These are phyloP conservation scores for Pilophorus perplexus DNA, from an alignment of 2,888 invertebrate species.

Conservation along the genomic window DNA sequence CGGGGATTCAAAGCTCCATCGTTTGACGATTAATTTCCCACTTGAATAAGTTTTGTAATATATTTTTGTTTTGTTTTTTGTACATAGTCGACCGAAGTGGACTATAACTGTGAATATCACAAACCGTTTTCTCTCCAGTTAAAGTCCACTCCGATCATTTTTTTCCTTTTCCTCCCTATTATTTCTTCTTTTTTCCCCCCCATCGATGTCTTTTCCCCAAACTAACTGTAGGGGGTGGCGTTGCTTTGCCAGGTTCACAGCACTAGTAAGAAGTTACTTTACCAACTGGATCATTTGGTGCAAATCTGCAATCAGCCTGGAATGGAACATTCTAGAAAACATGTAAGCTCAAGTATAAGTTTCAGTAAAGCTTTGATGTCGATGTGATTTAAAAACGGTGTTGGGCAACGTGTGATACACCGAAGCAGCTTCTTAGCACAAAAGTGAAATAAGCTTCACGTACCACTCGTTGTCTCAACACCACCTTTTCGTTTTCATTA, in stretches of 20 bases:
- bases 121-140: slow-evolving; percentile 8
- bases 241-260: slow-evolving; percentile 72
- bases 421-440: too few relatives aligned
- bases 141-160: too few relatives aligned
- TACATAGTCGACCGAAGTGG: not conserved
- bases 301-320: slow-evolving; percentile 91
- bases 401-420: too few relatives aligned
- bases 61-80: not conserved
- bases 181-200: not conserved
- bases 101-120: not conserved
- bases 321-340: slow-evolving; percentile 70
- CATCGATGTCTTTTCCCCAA: slow-evolving; percentile 2
- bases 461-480: too few relatives aligned
- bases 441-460: too few relatives aligned
- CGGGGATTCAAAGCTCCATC: not conserved
- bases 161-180: not conserved
- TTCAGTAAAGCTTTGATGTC: too few relatives aligned
- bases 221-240: slow-evolving; percentile 46
- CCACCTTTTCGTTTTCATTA: too few relatives aligned
- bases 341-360: slow-evolving; percentile 58
- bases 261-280: slow-evolving; percentile 91
- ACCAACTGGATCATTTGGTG: slow-evolving; percentile 91
- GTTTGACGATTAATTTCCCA: not conserved
- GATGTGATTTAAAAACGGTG: too few relatives aligned
- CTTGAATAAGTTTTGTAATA: not conserved